These are phyloP conservation scores for Agrenia bidenticulata DNA, from an alignment of 2,888 invertebrate species.

Conservation along the genomic window DNA sequence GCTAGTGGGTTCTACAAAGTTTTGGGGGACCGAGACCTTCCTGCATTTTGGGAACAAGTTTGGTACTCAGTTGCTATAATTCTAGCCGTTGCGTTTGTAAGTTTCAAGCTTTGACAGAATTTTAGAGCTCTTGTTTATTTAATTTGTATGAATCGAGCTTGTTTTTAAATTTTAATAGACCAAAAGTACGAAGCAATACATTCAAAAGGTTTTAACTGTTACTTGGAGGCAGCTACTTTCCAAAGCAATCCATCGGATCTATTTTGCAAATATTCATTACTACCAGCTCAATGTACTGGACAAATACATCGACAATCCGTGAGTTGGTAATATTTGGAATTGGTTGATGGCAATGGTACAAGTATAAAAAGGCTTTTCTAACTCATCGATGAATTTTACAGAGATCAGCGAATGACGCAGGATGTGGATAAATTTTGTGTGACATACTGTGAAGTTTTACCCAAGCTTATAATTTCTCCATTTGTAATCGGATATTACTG, in stretches of 20 bases:
- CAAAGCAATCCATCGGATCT: slow-evolving; percentile 58
- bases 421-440: slow-evolving; percentile 50
- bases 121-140: not conserved
- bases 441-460: slow-evolving; percentile 48
- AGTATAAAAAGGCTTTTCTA: no score
- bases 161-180: slow-evolving; percentile 55
- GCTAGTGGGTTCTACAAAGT: slow-evolving; percentile 61
- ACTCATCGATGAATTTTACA: slow-evolving; percentile 25
- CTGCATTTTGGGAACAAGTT: slow-evolving; percentile 56
- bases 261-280: slow-evolving; percentile 58
- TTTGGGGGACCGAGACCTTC: slow-evolving; percentile 58
- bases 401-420: slow-evolving; percentile 52
- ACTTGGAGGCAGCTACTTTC: slow-evolving; percentile 59
- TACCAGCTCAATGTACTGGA: slow-evolving; percentile 49
- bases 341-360: no score
- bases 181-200: slow-evolving; percentile 57
- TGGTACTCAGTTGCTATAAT: slow-evolving; percentile 51
- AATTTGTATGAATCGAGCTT: slow-evolving; percentile 14
- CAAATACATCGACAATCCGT: slow-evolving; percentile 51
- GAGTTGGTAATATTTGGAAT: slow-evolving; percentile 17
- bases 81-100: slow-evolving; percentile 57
- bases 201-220: slow-evolving; percentile 59
- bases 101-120: slow-evolving; percentile 29
- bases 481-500: slow-evolving; percentile 62
- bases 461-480: slow-evolving; percentile 57